Evolutionary conservation across 1,140 invertebrate genomes (phyloP).

Genomic region (Lepidostoma basale): DNA sequence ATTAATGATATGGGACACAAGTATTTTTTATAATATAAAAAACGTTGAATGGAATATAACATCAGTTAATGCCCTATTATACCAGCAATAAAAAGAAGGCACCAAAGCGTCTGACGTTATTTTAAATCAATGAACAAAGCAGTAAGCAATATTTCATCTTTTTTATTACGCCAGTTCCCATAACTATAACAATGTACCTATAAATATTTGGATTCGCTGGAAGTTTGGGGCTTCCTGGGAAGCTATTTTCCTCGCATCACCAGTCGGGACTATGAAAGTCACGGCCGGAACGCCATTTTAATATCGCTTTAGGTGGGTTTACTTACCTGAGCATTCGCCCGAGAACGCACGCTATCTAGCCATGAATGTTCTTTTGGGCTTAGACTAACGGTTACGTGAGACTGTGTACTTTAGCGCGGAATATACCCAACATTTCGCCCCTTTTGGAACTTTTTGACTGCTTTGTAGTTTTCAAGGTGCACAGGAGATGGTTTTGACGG

Average conservation of each 20-base stretch:
- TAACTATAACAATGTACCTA: background rate
- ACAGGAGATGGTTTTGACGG: too few species aligned
- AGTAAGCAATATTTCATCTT: too few species aligned
- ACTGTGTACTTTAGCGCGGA: constrained; percentile 17
- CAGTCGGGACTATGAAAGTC: constrained; percentile 9
- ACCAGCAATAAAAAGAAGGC: too few species aligned
- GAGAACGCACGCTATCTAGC: constrained; percentile 16
- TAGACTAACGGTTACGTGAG: constrained; percentile 22
- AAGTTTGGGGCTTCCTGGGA: background rate
- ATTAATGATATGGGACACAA: too few species aligned
- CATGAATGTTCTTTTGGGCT: constrained; percentile 23
- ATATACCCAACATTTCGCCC: background rate
- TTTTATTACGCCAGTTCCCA: background rate
- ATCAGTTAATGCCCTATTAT: too few species aligned
- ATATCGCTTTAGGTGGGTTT: constrained; percentile 16
- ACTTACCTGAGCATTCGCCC: background rate
- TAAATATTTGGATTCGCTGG: background rate
- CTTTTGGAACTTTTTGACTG: background rate
- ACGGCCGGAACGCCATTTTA: background rate
- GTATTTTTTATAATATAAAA: too few species aligned
- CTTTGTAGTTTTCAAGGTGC: constrained; percentile 1
- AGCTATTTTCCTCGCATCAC: background rate
- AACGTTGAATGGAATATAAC: too few species aligned
- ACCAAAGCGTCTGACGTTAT: too few species aligned
- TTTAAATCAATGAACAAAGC: too few species aligned